A percentile compares a stretch with the other conserved stretches of the same genome.
These are phyloP conservation scores for Geotrypetes seraphini DNA, from an alignment of 2,797 vertebrate species.

Conservation along the genomic window DNA sequence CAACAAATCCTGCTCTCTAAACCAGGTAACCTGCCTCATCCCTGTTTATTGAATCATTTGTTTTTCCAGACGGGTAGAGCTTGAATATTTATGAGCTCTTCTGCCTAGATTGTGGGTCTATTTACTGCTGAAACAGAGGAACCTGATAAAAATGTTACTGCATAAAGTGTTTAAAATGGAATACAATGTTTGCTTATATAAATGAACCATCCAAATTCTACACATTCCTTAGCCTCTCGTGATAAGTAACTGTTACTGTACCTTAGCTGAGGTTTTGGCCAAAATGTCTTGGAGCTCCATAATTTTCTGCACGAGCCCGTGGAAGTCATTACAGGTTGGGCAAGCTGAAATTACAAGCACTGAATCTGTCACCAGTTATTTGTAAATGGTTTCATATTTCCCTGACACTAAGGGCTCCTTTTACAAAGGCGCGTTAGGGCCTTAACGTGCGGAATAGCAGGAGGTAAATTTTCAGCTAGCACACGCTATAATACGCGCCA, in stretches of 20 bases:
- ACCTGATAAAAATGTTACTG: not conserved
- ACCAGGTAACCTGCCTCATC: not conserved
- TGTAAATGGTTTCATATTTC: not conserved
- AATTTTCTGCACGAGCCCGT: constrained; percentile 96
- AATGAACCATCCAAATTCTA: not conserved
- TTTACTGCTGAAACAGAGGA: not conserved
- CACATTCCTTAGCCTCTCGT: not conserved
- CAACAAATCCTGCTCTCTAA: constrained; percentile 4
- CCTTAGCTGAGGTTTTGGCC: constrained; percentile 96
- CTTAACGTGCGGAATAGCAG: too few relatives aligned
- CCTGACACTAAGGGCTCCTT: too few relatives aligned
- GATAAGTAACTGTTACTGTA: too few relatives aligned
- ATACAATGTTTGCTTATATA: not conserved
- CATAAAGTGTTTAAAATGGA: constrained; percentile 3
- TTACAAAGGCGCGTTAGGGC: too few relatives aligned
- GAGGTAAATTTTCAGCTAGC: too few relatives aligned
- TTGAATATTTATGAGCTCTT: constrained; percentile 16
- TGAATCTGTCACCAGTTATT: constrained; percentile 2
- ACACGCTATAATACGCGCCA: too few relatives aligned
- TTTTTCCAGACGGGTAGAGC: not conserved
- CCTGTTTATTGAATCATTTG: constrained; percentile 12
- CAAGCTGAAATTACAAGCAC: constrained; percentile 68
- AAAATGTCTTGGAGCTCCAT: constrained; percentile 96
- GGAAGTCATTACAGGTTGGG: constrained; percentile 96
- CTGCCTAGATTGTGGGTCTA: constrained; percentile 3